Evolutionary conservation across 2,888 invertebrate species (phyloP), one percentile per base, ranked within the genome.

Genomic region (Folsomia candida): DNA sequence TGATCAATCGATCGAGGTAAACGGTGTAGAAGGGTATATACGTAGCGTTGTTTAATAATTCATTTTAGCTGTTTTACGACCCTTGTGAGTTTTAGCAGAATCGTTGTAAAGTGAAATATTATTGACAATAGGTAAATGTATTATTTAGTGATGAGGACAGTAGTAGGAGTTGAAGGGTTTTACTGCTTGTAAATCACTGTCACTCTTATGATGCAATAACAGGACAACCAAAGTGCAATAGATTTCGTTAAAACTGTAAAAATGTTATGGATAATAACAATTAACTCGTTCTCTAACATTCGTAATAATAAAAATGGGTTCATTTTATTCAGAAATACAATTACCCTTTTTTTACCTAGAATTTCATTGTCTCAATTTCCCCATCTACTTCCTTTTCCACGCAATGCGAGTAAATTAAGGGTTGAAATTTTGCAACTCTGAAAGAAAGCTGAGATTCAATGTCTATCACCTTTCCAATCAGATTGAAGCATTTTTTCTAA

Each of bases 381-480:
- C 54, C 54, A 54, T 47, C 47, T 47, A 9, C 18, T 47, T 47
- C 18, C 47, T 11, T 47, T 47, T 18, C 18, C 18, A 18, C 47
- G 47, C 18, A 11, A 11, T 47, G 18, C 47, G 18, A 47, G 37
- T 37, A 14, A 70, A 68, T 62, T 69, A 74, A 64, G 71, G 62
- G 73, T 68, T 70, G 70, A 71, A 67, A 60, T 67, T 66, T n/a
- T n/a, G n/a, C n/a, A n/a, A n/a, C n/a, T n/a, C 54, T 54, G 59
- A 63, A 59, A 67, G 61, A 63, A 28, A 26, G n/a, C n/a, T n/a
- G 69, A 62, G 61, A 54, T 54, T 4, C 18, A 54, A 61, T 62
- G 68, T 68, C 68, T 68, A 68, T 68, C 68, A 68, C 51, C 68
- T 60, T 68, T 60, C 68, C 68, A 68, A 68, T 68, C 68, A 63